Base-by-base conservation (phyloP, 2,888 invertebrate genomes). In the Psylliodes chrysocephalus region DNA sequence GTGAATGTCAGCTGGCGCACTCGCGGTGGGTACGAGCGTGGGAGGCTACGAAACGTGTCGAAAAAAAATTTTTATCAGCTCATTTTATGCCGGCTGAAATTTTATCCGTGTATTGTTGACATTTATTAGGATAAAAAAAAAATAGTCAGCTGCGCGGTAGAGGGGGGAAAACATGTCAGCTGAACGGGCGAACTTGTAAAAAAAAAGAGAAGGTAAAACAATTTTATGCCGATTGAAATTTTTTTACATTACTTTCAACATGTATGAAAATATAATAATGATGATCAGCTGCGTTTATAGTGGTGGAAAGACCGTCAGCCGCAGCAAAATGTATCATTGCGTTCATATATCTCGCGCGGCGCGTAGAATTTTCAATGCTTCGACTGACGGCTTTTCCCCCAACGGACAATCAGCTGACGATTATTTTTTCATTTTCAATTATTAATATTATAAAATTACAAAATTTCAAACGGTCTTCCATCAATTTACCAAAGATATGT, bases 271-370 rank as follows among this genome's bases (percentile, higher is more conserved):
- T 28, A 28, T 8, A 8, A n/a, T n/a, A n/a, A n/a, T n/a, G n/a
- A n/a, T n/a, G n/a, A n/a, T n/a, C n/a, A n/a, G n/a, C n/a, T n/a
- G 5, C 12, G 12, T 15, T 14, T 15, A 8, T 44, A 44, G 44
- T 17, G 44, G 44, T 44, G 4, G 44, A 44, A 44, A 44, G 4
- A 44, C 44, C 44, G 3, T 44, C 44, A 44, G 22, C 44, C 17
- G 4, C 12, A 14, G 14, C 15, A 44, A n/a, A n/a, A n/a, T n/a
- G n/a, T n/a, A n/a, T n/a, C n/a, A n/a, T n/a, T n/a, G n/a, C n/a
- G n/a, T n/a, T n/a, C n/a, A n/a, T n/a, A n/a, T n/a, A n/a, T n/a
- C n/a, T n/a, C n/a, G n/a, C n/a, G n/a, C n/a, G n/a, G n/a, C n/a
- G n/a, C n/a, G n/a, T n/a, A n/a, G n/a, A n/a, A n/a, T n/a, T n/a